Conservation (phyloP, 2,888 invertebrate genomes). For the Sesia apiformis region DNA sequence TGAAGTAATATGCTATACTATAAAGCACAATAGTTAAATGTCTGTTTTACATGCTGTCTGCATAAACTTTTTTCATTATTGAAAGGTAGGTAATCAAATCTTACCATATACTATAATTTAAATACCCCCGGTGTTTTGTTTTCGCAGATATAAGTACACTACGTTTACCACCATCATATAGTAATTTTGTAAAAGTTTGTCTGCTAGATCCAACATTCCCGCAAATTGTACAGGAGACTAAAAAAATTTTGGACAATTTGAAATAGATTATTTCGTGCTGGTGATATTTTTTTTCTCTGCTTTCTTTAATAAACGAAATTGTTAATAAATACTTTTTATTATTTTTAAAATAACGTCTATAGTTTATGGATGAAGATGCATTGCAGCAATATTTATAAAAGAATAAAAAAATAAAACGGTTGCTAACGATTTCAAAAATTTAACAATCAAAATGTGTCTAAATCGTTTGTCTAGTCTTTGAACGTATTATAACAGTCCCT, state of each 20-base stretch:
- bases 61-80: not conserved
- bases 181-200: slow-evolving; percentile 45
- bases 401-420: no score
- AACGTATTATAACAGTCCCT: no score
- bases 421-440: no score
- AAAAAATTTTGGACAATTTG: slow-evolving; percentile 13
- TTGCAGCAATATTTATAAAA: no score
- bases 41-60: not conserved
- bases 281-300: not conserved
- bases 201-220: slow-evolving; percentile 54
- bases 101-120: not conserved
- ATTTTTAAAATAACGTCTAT: no score
- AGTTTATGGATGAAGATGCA: no score
- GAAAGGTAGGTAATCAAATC: not conserved
- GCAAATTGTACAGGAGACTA: slow-evolving; percentile 34
- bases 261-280: no score
- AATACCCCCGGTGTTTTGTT: not conserved
- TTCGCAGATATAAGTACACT: not conserved
- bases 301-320: not conserved
- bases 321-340: no score
- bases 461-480: no score
- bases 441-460: no score
- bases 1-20: no score
- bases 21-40: no score
- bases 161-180: slow-evolving; percentile 24